phyloP scores from a whole-genome alignment of 2,888 invertebrate genomes.

The Panopea generosa region DNA sequence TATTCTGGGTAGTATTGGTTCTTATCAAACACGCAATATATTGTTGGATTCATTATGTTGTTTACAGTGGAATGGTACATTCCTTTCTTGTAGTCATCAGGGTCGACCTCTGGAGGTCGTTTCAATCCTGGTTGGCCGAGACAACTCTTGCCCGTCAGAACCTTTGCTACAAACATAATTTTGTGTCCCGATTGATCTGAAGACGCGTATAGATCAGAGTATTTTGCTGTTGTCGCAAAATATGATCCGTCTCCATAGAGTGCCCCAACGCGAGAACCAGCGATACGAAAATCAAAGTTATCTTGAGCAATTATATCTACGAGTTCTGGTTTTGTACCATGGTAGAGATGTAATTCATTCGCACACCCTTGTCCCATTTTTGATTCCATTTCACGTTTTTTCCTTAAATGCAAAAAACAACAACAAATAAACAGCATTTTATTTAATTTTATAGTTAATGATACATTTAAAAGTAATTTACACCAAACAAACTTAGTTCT shows the following conservation, averaged over 20 bases:
- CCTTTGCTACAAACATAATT: conserved; percentile 64
- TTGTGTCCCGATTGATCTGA: conserved; percentile 39
- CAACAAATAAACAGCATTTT: too few species aligned
- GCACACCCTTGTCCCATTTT: conserved; percentile 60
- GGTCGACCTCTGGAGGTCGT: conserved; percentile 53
- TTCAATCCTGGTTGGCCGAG: conserved; percentile 86
- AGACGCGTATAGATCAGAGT: conserved; percentile 54
- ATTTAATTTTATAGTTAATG: too few species aligned
- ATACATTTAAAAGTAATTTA: too few species aligned
- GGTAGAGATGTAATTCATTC: conserved; percentile 64
- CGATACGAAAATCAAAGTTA: conserved; percentile 71
- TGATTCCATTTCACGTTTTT: conserved; percentile 56
- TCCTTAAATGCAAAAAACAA: conserved; percentile 32
- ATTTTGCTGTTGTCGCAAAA: conserved; percentile 58
- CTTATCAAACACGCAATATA: conserved; percentile 75
- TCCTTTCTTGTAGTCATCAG: conserved; percentile 46
- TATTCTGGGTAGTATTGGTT: conserved; percentile 78
- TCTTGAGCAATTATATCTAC: conserved; percentile 64
- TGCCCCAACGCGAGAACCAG: conserved; percentile 63
- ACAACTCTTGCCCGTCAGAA: conserved; percentile 43
- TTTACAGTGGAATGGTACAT: conserved; percentile 74
- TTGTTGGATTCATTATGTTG: conserved; percentile 64
- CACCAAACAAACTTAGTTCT: too few species aligned
- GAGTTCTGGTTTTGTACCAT: conserved; percentile 62
- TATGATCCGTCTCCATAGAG: conserved; percentile 64